phyloP scores from a whole-genome alignment of 1,140 invertebrate genomes.

The Dreissena rostriformis region DNA sequence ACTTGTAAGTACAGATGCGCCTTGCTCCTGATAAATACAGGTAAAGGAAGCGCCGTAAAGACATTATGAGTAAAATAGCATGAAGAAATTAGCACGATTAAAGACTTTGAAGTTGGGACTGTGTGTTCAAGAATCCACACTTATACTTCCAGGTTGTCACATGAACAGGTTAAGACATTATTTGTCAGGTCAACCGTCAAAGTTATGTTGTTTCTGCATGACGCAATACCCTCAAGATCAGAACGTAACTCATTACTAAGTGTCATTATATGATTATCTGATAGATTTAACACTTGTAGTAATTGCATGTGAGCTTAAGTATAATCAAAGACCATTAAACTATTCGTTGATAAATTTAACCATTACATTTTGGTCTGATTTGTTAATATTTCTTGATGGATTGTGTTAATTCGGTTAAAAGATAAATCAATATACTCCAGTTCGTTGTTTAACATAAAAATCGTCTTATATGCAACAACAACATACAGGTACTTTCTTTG shows the following conservation, averaged over 20 bases:
- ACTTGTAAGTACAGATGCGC: background rate
- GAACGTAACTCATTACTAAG: background rate
- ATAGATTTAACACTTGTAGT: conserved; percentile 8
- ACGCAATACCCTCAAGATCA: background rate
- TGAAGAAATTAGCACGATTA: background rate
- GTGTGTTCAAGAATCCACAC: background rate
- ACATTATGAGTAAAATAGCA: too few relatives aligned
- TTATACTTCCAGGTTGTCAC: conserved; percentile 4
- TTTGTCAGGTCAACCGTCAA: conserved; percentile 14
- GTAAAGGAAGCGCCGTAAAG: background rate
- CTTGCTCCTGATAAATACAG: background rate
- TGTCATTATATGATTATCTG: background rate
- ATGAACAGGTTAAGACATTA: conserved; percentile 13
- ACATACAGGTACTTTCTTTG: background rate
- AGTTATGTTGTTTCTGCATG: background rate
- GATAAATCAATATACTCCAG: conserved; percentile 8
- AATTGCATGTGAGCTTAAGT: conserved; percentile 1
- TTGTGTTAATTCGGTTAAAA: background rate
- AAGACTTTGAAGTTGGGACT: background rate
- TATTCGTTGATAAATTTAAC: background rate
- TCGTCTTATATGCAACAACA: background rate
- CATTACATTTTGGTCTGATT: conserved; percentile 10
- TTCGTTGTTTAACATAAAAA: background rate
- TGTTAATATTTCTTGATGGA: conserved; percentile 3
- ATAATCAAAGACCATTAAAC: conserved; percentile 11